Conservation (phyloP, 1,140 invertebrate species). For the Helicoverpa armigera region DNA sequence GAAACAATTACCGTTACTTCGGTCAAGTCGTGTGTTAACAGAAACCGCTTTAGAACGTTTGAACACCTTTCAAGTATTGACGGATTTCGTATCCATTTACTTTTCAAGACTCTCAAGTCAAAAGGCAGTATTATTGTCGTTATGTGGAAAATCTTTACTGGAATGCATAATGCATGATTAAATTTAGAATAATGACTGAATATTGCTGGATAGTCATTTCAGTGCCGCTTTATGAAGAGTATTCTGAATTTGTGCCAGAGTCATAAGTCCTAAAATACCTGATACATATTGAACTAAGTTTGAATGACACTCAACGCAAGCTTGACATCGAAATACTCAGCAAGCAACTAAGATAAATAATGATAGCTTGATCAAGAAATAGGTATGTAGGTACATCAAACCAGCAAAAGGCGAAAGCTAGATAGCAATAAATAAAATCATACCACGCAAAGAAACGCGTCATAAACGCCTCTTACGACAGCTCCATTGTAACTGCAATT, state of each 20-base stretch:
- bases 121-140: background rate
- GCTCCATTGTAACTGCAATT: constrained; percentile 28
- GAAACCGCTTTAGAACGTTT: background rate
- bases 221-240: too few relatives aligned
- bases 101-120: constrained; percentile 4
- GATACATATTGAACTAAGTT: too few relatives aligned
- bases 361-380: background rate
- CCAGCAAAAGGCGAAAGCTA: constrained; percentile 4
- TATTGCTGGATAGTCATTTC: too few relatives aligned
- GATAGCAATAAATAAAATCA: constrained; percentile 20
- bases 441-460: constrained; percentile 21
- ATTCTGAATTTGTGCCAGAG: too few relatives aligned
- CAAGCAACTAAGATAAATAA: background rate
- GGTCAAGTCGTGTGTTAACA: constrained; percentile 23
- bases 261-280: too few relatives aligned
- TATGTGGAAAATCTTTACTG: background rate
- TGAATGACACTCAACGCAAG: too few relatives aligned
- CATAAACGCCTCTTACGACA: background rate
- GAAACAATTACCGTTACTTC: constrained; percentile 25
- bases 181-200: too few relatives aligned
- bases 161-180: too few relatives aligned
- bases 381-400: background rate
- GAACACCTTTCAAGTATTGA: constrained; percentile 27
- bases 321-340: too few relatives aligned
- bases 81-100: constrained; percentile 16